phyloP scores from a whole-genome alignment of 2,797 vertebrate genomes.

The Takifugu ocellatus region DNA sequence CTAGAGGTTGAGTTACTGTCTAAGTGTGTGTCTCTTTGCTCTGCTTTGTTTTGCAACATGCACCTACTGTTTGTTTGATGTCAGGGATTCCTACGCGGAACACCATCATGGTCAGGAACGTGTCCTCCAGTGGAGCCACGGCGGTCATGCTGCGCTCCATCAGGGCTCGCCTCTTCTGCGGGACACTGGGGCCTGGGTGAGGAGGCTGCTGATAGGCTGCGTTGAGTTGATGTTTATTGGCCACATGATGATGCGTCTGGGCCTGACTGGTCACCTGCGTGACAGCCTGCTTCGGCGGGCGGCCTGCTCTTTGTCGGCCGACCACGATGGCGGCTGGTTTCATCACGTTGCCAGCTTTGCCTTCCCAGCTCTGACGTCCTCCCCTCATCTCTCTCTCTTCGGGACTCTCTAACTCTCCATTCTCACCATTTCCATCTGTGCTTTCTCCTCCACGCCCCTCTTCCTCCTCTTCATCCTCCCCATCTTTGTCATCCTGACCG shows the following conservation, averaged over 20 bases:
- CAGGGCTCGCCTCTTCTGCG: conserved; percentile 73
- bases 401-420: conserved; percentile 63
- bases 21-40: not conserved
- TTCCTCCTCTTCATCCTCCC: conserved; percentile 80
- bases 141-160: conserved; percentile 88
- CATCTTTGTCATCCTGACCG: conserved; percentile 83
- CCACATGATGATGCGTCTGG: conserved; percentile 56
- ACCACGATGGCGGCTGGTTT: conserved; percentile 77
- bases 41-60: conserved; percentile 15
- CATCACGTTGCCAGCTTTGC: conserved; percentile 65
- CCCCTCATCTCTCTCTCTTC: conserved; percentile 65
- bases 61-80: conserved; percentile 91
- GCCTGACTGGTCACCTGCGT: conserved; percentile 64
- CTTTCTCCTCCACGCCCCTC: conserved; percentile 79
- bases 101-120: conserved; percentile 86
- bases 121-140: conserved; percentile 80
- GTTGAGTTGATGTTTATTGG: conserved; percentile 53
- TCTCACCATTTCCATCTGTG: conserved; percentile 49
- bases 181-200: conserved; percentile 45
- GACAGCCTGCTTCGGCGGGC: conserved; percentile 60
- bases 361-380: conserved; percentile 66
- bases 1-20: no score
- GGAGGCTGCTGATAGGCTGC: conserved; percentile 49
- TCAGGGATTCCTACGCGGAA: conserved; percentile 93
- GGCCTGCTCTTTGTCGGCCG: conserved; percentile 74